A percentile compares a stretch with the other conserved stretches of the same genome.
These are phyloP conservation scores for Acromyrmex heyeri DNA, from an alignment of 1,140 invertebrate species.

Conservation along the genomic window DNA sequence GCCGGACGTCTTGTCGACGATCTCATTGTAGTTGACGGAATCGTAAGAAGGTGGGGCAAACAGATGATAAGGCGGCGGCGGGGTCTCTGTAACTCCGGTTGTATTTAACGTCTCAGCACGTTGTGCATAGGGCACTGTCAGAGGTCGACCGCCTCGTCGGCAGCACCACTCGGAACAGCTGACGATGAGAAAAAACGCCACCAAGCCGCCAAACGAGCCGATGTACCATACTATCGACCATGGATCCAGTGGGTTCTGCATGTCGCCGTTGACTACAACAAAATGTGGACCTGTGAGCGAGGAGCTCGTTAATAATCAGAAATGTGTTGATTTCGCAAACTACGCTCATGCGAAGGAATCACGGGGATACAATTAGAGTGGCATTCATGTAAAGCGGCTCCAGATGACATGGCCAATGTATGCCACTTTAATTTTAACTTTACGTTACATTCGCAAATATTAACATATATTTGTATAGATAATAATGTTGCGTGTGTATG, in stretches of 20 bases:
- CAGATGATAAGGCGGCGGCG: conserved; percentile 88
- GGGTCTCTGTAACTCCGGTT: conserved; percentile 81
- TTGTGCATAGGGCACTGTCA: conserved; percentile 78
- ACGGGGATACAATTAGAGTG: neutral
- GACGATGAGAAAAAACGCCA: conserved; percentile 88
- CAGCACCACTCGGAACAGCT: conserved; percentile 89
- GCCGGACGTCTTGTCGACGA: conserved; percentile 79
- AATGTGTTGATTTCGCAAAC: conserved; percentile 10
- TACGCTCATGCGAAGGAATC: conserved; percentile 12
- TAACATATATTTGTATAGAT: too few relatives aligned
- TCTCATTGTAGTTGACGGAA: conserved; percentile 84
- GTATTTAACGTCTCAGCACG: conserved; percentile 75
- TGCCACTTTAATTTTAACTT: too few relatives aligned
- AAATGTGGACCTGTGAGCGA: conserved; percentile 62
- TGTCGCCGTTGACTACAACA: conserved; percentile 76
- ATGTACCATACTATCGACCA: conserved; percentile 89
- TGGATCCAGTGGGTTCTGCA: conserved; percentile 84
- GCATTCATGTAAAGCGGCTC: neutral
- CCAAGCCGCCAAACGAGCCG: conserved; percentile 88
- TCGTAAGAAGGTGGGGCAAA: conserved; percentile 89
- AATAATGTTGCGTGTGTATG: too few relatives aligned
- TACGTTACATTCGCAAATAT: too few relatives aligned
- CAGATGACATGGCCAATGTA: too few relatives aligned
- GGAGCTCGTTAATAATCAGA: conserved; percentile 17
- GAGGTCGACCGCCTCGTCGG: conserved; percentile 76